Evolutionary conservation across 2,113 vertebrate species (phyloP).

Genomic region (Toxostoma redivivum): DNA sequence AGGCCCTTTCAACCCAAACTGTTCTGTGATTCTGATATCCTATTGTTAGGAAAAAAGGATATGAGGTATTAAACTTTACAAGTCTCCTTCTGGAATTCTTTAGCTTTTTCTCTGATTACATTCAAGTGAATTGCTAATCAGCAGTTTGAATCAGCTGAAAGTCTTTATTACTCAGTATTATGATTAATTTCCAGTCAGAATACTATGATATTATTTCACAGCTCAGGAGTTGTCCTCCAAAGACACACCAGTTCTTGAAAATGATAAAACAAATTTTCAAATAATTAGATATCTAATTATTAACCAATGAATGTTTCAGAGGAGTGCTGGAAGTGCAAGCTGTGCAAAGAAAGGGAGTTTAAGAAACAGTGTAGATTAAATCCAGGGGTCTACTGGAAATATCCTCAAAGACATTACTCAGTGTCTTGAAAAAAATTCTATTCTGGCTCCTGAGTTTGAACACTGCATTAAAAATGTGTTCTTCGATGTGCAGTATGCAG

Average conservation of each 20-base stretch:
- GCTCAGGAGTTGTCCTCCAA: not conserved
- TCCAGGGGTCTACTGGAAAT: not conserved
- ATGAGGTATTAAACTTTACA: not conserved
- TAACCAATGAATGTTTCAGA: not conserved
- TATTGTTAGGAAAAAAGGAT: not conserved
- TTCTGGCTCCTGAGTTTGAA: not conserved
- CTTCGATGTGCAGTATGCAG: not conserved
- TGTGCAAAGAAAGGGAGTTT: not conserved
- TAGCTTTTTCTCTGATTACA: not conserved
- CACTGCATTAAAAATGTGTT: not conserved
- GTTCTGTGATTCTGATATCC: not conserved
- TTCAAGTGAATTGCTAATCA: not conserved
- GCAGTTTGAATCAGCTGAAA: not conserved
- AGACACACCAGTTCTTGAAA: not conserved
- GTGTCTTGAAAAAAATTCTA: not conserved
- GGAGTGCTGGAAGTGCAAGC: not conserved
- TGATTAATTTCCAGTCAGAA: not conserved
- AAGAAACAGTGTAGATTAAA: not conserved
- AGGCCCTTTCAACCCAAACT: not conserved
- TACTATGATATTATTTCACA: not conserved
- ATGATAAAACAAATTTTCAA: not conserved
- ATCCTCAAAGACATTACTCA: not conserved
- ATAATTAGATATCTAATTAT: not conserved
- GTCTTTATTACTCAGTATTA: not conserved
- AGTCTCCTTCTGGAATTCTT: not conserved